Base-by-base conservation (phyloP, 1,140 invertebrate species). In the Stenopsyche tienmushanensis region DNA sequence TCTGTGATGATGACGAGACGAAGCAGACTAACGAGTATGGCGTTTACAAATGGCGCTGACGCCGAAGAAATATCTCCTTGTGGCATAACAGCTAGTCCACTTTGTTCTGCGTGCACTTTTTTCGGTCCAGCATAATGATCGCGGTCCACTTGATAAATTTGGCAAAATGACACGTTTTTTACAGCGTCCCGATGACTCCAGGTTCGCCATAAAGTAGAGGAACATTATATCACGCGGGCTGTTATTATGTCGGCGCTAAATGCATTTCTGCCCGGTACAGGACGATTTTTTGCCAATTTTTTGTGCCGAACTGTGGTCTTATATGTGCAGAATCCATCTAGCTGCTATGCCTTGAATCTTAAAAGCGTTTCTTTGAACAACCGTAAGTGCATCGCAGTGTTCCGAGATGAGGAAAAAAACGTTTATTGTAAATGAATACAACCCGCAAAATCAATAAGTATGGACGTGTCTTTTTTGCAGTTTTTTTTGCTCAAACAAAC, bases 31-130 rank as follows among this genome's bases (percentile, higher is more conserved):
- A 23, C 20, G 50, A 53, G 3, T n/a, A n/a, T 58, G 55, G 18
- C 55, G 29, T 58, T n/a, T 2, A 58, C 55, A 39, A 58, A 58
- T 58, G 25, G 29, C n/a, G 26, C 55, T 10, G 29, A 42, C 47
- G 5, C 58, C 15, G 8, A 41, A 59, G 55, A 59, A 39, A 59
- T 24, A 59, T 59, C 13, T 59, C 55, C 39, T 15, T 10, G 15
- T 44, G 39, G 10, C 34, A 39, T 7, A 39, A 39, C 34, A n/a
- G 7, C 7, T 39, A 39, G n/a, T 39, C 34, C 34, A 39, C n/a
- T 39, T 39, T 39, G 34, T 39, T 39, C 34, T n/a, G n/a, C 34
- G n/a, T 39, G 34, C 34, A 39, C n/a, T 39, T 39, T 39, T 39
- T 39, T 39, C 34, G 7, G 7, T 7, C 34, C 34, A 7, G 34